Conservation (phyloP, 1,140 invertebrate genomes). For the Theocolax elegans region DNA sequence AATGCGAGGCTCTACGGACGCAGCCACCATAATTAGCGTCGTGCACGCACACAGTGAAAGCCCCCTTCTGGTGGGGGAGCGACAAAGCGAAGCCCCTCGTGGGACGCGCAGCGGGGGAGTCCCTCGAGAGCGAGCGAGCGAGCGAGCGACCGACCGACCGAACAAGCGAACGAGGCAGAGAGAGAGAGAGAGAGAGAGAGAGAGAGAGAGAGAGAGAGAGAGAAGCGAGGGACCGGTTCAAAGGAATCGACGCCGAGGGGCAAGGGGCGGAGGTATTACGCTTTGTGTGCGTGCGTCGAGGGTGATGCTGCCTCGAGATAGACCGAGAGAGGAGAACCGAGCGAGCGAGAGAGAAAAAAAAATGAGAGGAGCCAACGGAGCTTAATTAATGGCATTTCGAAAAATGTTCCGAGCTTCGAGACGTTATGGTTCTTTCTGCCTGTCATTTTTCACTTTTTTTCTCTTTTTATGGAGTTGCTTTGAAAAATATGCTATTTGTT, state of each 20-base stretch:
- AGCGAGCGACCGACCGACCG: background rate
- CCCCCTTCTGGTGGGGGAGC: no score
- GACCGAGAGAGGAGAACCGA: constrained; percentile 5
- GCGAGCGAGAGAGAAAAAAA: background rate
- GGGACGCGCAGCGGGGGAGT: constrained; percentile 39
- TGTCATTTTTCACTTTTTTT: no score
- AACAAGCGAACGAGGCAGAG: background rate
- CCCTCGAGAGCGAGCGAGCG: constrained; percentile 21
- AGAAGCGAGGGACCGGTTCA: constrained; percentile 43
- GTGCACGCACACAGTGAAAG: background rate
- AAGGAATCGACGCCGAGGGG: constrained; percentile 39
- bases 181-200: background rate
- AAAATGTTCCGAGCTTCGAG: constrained; percentile 24
- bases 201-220: constrained; percentile 27
- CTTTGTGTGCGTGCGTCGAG: constrained; percentile 11
- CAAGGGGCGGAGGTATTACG: constrained; percentile 24
- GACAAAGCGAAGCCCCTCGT: constrained; percentile 41
- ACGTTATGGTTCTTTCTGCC: background rate
- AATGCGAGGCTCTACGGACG: constrained; percentile 25
- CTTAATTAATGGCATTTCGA: constrained; percentile 42
- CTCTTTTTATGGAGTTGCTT: no score
- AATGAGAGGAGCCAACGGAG: background rate
- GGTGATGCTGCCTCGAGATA: constrained; percentile 38
- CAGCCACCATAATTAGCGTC: constrained; percentile 64
- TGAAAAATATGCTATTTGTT: no score